A percentile compares a stretch with the other conserved stretches of the same genome.
Conservation (phyloP, 2,797 vertebrate genomes). For the Eulemur coronatus region DNA sequence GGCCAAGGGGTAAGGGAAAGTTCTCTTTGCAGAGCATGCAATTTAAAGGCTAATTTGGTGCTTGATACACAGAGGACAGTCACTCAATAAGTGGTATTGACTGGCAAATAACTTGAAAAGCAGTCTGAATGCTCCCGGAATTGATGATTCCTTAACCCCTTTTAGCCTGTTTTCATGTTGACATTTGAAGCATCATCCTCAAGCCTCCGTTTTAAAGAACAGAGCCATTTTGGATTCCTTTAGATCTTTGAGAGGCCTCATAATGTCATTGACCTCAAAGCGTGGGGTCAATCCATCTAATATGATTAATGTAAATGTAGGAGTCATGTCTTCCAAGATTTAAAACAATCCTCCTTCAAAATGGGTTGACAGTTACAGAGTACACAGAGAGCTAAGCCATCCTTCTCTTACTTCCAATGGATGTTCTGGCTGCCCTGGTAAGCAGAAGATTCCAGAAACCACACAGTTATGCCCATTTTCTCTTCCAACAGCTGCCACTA, state of each 20-base stretch:
- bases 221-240: neutral
- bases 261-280: neutral
- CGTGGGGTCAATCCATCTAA: neutral
- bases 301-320: neutral
- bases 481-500: neutral
- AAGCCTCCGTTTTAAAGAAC: neutral
- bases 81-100: slow-evolving; percentile 33
- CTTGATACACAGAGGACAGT: slow-evolving; percentile 20
- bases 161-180: neutral
- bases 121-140: neutral
- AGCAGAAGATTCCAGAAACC: slow-evolving; percentile 4
- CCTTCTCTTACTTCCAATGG: neutral
- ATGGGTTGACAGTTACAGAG: neutral
- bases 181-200: neutral
- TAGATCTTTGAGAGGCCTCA: neutral
- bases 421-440: neutral
- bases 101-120: neutral
- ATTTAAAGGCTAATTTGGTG: slow-evolving; percentile 44
- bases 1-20: neutral
- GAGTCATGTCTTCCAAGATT: neutral
- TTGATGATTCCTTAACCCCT: slow-evolving; percentile 7
- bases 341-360: neutral
- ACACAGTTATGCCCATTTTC: neutral
- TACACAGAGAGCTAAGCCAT: neutral
- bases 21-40: neutral